Conservation (phyloP, 1,140 invertebrate species). For the Laupala kohalensis region DNA sequence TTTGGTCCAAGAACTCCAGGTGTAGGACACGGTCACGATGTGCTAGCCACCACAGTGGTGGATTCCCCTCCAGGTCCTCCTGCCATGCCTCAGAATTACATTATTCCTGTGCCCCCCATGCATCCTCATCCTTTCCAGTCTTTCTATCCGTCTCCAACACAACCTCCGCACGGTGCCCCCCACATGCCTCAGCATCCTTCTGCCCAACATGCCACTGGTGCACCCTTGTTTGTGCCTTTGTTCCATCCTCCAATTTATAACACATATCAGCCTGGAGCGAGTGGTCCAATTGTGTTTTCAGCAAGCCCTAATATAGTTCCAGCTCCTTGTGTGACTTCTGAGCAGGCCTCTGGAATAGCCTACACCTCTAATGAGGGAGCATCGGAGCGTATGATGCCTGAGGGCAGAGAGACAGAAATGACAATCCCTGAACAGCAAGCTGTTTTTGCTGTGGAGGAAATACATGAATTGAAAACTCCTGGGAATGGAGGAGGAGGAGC, state of each 20-base stretch:
- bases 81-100: neutral
- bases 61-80: neutral
- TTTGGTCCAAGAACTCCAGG: neutral
- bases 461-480: neutral
- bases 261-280: neutral
- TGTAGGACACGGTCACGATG: neutral
- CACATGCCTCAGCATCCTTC: constrained; percentile 9
- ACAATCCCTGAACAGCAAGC: neutral
- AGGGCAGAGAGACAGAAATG: neutral
- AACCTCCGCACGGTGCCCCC: neutral
- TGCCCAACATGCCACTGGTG: constrained; percentile 18
- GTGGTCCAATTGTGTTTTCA: neutral
- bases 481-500: neutral
- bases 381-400: neutral
- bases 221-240: constrained; percentile 10
- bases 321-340: neutral
- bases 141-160: constrained; percentile 1
- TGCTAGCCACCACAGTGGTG: neutral
- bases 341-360: neutral
- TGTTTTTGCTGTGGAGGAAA: neutral
- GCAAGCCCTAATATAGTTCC: neutral
- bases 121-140: neutral
- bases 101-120: neutral
- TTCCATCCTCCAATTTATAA: neutral
- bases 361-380: neutral